These are phyloP conservation scores for Serinus canaria DNA, from an alignment of 2,113 vertebrate species.

Conservation along the genomic window DNA sequence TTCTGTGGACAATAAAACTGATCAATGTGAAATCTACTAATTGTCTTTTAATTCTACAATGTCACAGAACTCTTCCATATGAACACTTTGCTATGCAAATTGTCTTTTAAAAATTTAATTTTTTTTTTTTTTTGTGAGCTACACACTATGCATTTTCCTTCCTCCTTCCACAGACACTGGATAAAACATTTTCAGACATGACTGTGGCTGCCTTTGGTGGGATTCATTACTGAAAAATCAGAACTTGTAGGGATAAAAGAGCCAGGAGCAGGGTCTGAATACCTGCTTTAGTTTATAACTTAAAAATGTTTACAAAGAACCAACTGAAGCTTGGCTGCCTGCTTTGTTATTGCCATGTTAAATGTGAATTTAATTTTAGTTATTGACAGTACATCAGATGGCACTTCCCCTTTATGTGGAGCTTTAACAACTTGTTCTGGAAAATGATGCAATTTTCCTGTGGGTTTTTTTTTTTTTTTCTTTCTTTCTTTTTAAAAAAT, in stretches of 20 bases:
- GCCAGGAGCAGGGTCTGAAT: not conserved
- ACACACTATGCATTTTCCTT: not conserved
- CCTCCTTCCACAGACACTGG: not conserved
- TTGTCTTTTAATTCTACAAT: not conserved
- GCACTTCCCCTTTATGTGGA: not conserved
- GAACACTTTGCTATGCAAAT: not conserved
- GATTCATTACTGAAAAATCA: not conserved
- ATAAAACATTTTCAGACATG: constrained; percentile 31
- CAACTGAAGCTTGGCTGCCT: not conserved
- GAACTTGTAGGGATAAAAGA: not conserved
- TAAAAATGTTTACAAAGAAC: not conserved
- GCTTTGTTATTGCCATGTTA: not conserved
- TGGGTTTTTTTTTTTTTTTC: not conserved
- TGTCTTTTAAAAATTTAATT: not conserved
- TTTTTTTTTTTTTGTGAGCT: constrained; percentile 21
- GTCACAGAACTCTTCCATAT: not conserved
- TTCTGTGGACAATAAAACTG: not conserved
- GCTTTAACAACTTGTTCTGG: not conserved
- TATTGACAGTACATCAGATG: not conserved
- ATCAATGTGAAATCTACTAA: not conserved
- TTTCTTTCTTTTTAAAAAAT: not conserved
- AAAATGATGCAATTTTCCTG: not conserved
- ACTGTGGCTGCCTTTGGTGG: not conserved
- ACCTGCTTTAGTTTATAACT: not conserved
- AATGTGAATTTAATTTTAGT: not conserved